A percentile compares a stretch with the other conserved stretches of the same genome.
Evolutionary conservation across 2,888 invertebrate species (phyloP).

Genomic region (Drosophila kanekoi): DNA sequence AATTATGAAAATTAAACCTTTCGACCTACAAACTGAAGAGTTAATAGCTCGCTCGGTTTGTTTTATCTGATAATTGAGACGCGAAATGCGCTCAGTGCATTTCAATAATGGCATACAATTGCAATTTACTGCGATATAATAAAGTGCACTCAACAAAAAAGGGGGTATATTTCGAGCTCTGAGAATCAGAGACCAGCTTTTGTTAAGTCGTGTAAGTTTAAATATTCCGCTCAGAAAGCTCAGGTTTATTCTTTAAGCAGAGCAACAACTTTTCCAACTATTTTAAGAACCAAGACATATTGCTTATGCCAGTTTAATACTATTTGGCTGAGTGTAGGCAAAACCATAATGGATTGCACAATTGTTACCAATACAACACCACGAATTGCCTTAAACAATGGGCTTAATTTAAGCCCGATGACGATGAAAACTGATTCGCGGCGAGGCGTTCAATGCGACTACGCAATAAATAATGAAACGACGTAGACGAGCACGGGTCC

Average conservation of each 20-base stretch:
- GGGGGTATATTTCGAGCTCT: too few relatives aligned
- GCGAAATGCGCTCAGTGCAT: not conserved
- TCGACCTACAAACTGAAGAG: not conserved
- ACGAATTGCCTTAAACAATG: constrained; percentile 11
- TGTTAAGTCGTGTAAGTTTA: too few relatives aligned
- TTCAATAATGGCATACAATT: not conserved
- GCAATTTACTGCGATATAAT: not conserved
- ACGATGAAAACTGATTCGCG: constrained; percentile 17
- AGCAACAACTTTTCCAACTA: too few relatives aligned
- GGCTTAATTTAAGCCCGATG: constrained; percentile 17
- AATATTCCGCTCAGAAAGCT: too few relatives aligned
- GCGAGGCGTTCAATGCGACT: constrained; percentile 4
- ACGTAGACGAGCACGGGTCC: not conserved
- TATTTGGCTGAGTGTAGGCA: not conserved
- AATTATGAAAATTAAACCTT: constrained; percentile 30
- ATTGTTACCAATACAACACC: not conserved
- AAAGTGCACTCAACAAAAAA: too few relatives aligned
- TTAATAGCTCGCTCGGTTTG: not conserved
- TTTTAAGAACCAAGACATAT: too few relatives aligned
- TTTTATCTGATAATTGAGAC: not conserved
- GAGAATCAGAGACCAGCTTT: too few relatives aligned
- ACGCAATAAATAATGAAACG: constrained; percentile 7
- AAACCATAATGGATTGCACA: too few relatives aligned
- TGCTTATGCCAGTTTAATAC: too few relatives aligned
- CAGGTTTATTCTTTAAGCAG: too few relatives aligned